A percentile compares a stretch with the other conserved stretches of the same genome.
Conservation (phyloP, 2,797 vertebrate genomes). For the Aphelocoma californica region DNA sequence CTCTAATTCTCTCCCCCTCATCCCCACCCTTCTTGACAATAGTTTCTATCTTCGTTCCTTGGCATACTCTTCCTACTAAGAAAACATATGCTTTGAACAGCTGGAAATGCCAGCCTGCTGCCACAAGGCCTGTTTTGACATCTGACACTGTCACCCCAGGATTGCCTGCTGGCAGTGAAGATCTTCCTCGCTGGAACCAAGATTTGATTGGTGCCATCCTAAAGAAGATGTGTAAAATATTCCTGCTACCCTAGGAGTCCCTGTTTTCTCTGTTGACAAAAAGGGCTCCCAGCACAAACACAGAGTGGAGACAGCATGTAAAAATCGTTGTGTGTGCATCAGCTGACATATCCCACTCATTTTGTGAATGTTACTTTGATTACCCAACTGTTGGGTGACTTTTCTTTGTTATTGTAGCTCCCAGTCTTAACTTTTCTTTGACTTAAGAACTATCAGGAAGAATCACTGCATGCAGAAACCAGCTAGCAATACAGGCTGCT, state of each 20-base stretch:
- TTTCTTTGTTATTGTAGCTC: slow-evolving; percentile 16
- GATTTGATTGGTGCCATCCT: background rate
- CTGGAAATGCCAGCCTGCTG: background rate
- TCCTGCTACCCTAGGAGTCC: background rate
- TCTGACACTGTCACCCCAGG: background rate
- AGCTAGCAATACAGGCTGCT: background rate
- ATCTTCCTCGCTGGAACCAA: background rate
- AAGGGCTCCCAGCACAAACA: background rate
- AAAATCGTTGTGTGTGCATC: background rate
- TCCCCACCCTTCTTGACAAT: background rate
- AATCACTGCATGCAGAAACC: background rate
- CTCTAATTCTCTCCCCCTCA: background rate
- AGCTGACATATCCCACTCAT: background rate
- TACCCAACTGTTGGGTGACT: background rate
- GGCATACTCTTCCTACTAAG: background rate
- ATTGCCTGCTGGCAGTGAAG: background rate
- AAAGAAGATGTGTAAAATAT: background rate
- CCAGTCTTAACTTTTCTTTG: background rate
- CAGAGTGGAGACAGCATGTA: background rate
- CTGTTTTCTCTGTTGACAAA: background rate
- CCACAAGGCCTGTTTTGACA: background rate
- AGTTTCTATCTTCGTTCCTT: background rate
- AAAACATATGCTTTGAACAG: background rate
- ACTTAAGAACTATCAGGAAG: background rate
- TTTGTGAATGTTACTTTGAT: slow-evolving; percentile 12